Evolutionary conservation across 2,113 vertebrate species (phyloP).

Genomic region (Lepus europaeus): DNA sequence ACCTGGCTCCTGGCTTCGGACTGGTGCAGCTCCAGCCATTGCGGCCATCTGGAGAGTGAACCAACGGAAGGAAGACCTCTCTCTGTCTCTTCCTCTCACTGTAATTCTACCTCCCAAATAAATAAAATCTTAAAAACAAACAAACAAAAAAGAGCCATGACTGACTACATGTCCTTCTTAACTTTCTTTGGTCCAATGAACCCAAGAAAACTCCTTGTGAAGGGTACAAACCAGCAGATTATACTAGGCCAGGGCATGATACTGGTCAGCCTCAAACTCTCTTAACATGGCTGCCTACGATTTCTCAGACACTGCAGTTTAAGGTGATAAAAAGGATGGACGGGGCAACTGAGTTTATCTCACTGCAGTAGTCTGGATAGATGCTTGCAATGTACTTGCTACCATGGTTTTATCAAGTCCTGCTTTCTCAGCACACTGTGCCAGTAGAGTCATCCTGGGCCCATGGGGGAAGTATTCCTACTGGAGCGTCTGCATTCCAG

Average conservation of each 20-base stretch:
- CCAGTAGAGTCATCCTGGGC: background rate
- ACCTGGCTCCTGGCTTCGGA: too few relatives aligned
- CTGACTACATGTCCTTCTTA: background rate
- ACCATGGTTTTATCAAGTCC: background rate
- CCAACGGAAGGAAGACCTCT: too few relatives aligned
- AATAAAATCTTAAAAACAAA: background rate
- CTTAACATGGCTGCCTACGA: background rate
- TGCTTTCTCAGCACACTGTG: background rate
- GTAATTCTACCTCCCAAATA: background rate
- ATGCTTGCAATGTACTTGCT: background rate
- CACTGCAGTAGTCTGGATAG: background rate
- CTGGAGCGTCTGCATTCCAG: conserved; percentile 30
- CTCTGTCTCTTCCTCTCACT: too few relatives aligned
- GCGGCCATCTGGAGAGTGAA: too few relatives aligned
- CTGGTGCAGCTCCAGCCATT: too few relatives aligned
- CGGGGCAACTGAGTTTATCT: background rate
- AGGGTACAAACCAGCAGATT: background rate
- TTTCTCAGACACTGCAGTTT: background rate
- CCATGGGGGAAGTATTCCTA: background rate
- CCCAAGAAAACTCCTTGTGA: conserved; percentile 21
- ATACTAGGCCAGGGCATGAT: background rate
- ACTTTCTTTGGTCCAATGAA: conserved; percentile 11
- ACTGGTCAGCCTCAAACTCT: background rate
- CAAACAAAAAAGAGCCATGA: background rate
- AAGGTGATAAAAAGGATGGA: background rate